Conservation (phyloP, 2,113 vertebrate genomes). For the Plotosus lineatus region DNA sequence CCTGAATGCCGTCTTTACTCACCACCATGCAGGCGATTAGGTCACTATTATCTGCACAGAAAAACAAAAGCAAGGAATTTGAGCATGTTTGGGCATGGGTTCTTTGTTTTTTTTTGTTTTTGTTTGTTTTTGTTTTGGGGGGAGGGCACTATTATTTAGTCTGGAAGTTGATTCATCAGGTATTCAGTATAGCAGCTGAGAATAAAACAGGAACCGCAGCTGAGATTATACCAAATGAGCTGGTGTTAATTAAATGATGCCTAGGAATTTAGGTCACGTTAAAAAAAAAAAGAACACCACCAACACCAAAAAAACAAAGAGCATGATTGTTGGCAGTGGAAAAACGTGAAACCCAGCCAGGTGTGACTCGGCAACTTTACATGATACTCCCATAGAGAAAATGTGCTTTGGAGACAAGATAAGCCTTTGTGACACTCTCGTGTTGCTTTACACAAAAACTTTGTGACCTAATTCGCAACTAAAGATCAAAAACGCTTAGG, state of each 20-base stretch:
- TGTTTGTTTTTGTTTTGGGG: not conserved
- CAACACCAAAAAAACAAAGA: not conserved
- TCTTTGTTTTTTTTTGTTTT: not conserved
- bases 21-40: constrained; percentile 95
- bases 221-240: no score
- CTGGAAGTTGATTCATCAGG: not conserved
- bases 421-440: not conserved
- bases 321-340: not conserved
- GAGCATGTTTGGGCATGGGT: no score
- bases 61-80: not conserved
- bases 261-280: not conserved
- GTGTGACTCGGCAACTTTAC: not conserved
- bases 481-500: no score
- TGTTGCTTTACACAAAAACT: not conserved
- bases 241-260: not conserved
- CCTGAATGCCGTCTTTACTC: constrained; percentile 88
- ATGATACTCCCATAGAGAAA: not conserved
- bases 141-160: not conserved
- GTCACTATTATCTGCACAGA: constrained; percentile 90
- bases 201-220: not conserved
- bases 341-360: not conserved
- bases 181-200: not conserved
- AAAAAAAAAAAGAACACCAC: not conserved
- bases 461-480: not conserved
- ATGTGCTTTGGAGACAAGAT: not conserved